Evolutionary conservation across 2,888 invertebrate genomes (phyloP), one percentile per base, ranked within the genome.

Genomic region (Rhorus exstirpatorius): DNA sequence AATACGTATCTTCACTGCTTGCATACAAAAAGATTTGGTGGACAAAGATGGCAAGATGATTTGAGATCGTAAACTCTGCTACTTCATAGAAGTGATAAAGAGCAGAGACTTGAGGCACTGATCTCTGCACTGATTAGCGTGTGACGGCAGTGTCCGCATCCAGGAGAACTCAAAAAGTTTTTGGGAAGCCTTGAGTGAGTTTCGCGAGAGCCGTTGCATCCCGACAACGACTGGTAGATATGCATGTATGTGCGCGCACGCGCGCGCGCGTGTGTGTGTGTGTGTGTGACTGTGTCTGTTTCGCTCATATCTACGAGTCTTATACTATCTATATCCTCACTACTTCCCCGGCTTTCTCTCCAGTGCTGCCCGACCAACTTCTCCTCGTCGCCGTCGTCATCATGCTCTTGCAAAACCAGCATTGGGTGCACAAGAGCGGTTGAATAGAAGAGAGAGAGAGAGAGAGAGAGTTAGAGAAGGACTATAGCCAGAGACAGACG

Each of bases 401-500:
- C 58, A 67, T 63, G 71, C 60, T 67, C 58, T 60, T 41, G 35
- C 31, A 51, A 44, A 67, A 71, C 35, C 60, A n/a, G 41, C 58
- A 21, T 61, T 49, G 61, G 61, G 35, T 46, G 68, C 38, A 17
- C 31, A 35, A 31, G 10, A 60, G 63, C 21, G 58, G 35, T 58
- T 55, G 67, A 46, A 65, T 70, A 75, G 65, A 53, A 14, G 49
- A 46, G 44, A 6, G 17, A 58, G 24, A 41, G 41, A 53, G 19
- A 31, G 19, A 46, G 26, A 31, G 24, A 41, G 21, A 21, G 76
- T 55, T 26, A n/a, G 41, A 65, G 65, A 82, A 83, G 85, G 86
- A 88, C 88, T 87, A n/a, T n/a, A 88, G 85, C 83, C 85, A 85
- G 84, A 78, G 80, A 79, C 80, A 84, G 84, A 72, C 86, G 85